Evolutionary conservation across 2,888 invertebrate species (phyloP).

Genomic region (Raillietiella orientalis): DNA sequence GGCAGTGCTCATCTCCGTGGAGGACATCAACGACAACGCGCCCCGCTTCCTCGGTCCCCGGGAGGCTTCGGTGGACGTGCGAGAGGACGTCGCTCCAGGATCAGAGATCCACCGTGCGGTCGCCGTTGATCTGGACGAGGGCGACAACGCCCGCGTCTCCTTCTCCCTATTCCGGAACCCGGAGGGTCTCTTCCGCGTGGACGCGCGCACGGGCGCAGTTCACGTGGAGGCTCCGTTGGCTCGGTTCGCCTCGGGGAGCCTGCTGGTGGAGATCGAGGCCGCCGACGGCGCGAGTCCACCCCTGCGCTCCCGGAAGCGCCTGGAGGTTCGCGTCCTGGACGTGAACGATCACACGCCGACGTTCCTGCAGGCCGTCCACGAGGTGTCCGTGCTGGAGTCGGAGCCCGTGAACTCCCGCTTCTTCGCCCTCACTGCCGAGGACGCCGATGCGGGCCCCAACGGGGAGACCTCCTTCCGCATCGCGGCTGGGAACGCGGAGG

Average conservation of each 20-base stretch:
- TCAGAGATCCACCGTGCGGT: conserved; percentile 64
- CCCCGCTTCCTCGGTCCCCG: conserved; percentile 46
- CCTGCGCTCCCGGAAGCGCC: conserved; percentile 34
- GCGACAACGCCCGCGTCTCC: conserved; percentile 50
- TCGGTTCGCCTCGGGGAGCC: conserved; percentile 11
- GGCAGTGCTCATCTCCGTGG: conserved; percentile 39
- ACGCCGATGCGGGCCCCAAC: conserved; percentile 50
- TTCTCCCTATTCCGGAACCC: conserved; percentile 50
- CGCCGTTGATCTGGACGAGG: conserved; percentile 57
- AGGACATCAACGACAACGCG: conserved; percentile 69
- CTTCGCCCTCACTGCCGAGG: conserved; percentile 60
- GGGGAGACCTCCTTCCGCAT: conserved; percentile 48
- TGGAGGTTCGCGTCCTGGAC: conserved; percentile 40
- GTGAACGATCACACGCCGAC: conserved; percentile 87
- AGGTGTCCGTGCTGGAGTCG: conserved; percentile 63
- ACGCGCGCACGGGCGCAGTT: conserved; percentile 55
- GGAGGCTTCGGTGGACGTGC: conserved; percentile 39
- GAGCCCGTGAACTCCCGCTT: conserved; percentile 66
- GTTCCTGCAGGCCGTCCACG: conserved; percentile 67
- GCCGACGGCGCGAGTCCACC: conserved; percentile 40
- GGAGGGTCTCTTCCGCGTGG: conserved; percentile 46
- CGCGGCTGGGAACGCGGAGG: conserved; percentile 48
- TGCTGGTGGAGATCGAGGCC: conserved; percentile 35
- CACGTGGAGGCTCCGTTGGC: conserved; percentile 45
- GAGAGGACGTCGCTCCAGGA: conserved; percentile 71